Percentiles rank a stretch among this genome's conserved stretches.
These are phyloP conservation scores for Pardosa pseudoannulata DNA, from an alignment of 2,888 invertebrate species.

Conservation along the genomic window DNA sequence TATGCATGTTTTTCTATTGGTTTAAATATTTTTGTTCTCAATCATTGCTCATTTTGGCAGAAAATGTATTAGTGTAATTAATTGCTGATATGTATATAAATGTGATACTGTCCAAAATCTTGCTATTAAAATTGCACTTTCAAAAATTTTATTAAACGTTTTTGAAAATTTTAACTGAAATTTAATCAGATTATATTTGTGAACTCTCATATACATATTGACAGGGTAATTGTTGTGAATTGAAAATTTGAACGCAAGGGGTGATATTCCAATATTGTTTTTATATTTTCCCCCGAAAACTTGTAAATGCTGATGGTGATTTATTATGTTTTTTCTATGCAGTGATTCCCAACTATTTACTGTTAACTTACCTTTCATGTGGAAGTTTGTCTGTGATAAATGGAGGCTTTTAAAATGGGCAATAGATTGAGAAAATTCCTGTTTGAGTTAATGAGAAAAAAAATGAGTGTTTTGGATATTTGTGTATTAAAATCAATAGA, in stretches of 20 bases:
- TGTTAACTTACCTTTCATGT: neutral
- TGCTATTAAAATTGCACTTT: neutral
- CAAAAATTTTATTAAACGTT: neutral
- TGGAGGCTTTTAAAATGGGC: neutral
- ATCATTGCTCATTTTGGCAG: neutral
- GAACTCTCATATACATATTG: no score
- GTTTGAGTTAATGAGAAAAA: neutral
- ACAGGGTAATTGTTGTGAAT: neutral
- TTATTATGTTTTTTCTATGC: neutral
- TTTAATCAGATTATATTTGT: neutral
- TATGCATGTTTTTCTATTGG: no score
- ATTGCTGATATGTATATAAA: neutral
- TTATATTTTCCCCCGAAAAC: no score
- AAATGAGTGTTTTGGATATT: no score
- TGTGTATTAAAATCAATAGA: no score
- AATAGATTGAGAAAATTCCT: neutral
- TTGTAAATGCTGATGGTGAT: no score
- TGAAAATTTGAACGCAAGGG: no score
- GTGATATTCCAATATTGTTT: no score
- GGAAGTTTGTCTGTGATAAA: conserved; percentile 4
- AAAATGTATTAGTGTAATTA: neutral
- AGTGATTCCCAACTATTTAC: neutral
- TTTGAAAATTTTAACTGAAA: neutral
- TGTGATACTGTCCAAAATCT: neutral
- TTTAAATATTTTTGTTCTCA: neutral